Evolutionary conservation across 2,888 invertebrate genomes (phyloP), one percentile per base, ranked within the genome.

Genomic region (Thumatha senex): DNA sequence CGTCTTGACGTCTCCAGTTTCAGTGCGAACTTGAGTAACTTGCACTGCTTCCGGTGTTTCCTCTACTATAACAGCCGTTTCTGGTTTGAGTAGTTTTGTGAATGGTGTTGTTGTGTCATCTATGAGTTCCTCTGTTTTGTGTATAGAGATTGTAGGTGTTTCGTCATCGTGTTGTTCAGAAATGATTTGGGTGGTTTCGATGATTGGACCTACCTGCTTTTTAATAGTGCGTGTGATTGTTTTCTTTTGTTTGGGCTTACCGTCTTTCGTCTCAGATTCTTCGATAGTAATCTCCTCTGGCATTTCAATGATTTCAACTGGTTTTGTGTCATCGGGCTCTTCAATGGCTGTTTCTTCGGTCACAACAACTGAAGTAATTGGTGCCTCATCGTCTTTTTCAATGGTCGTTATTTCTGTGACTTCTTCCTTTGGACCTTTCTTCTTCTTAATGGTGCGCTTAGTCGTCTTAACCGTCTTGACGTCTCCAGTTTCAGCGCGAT

Each of bases 261-360:
- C 31, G 8, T 31, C 31, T 31, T 8, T 8, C 7, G 31, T 31
- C 7, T 31, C 7, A 3, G 31, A 10, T 31, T 31, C 31, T 31
- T 31, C 31, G 10, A 31, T 11, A 10, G 31, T 31, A 8, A 31
- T 31, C 11, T 31, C 31, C 9, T 31, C 31, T 31, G 31, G 31
- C 8, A 31, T 2, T 31, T 31, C 31, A 31, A 31, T 31, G 9
- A 31, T 31, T 31, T 31, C 31, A 31, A 8, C 7, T 2, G 31
- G 31, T 8, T 31, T 8, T 1, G 10, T 11, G 8, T 31, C 11
- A 2, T 31, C 31, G 7, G 31, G 31, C 11, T 31, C 31, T 8
- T 8, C 31, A 10, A 11, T 3, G 13, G 30, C 9, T 63, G 51
- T 81, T 62, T 89, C 85, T 54, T 83, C 61, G 0, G 67, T 56